Evolutionary conservation across 2,113 vertebrate genomes (phyloP), one percentile per base, ranked within the genome.

Genomic region (Rhynchopsitta pachyrhyncha): DNA sequence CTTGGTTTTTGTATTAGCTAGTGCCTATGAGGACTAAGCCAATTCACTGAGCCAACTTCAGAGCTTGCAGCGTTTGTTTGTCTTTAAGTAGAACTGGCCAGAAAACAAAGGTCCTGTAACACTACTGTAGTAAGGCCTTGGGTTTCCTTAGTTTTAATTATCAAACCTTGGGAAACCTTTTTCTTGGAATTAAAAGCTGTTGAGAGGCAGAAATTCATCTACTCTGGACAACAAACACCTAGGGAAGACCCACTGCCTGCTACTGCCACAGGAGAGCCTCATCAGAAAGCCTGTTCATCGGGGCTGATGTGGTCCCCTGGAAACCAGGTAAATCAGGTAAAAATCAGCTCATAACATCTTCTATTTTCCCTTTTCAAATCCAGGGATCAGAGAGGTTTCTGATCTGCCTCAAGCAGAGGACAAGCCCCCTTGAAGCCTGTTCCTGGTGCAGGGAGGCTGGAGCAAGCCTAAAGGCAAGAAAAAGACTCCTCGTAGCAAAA

Each of bases 81-180:
- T 91, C 95, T 97, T 95, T 79, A 87, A 92, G 91, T 64, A 93
- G 84, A 76, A 63, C 59, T 96, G 94, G 92, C 95, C 63, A 77
- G 87, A 69, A 96, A 82, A 76, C 90, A 88, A 85, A 91, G 88
- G 88, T 86, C 27, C 49, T 42, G 44, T 73, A 84, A 88, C 77
- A 88, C 82, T 90, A 95, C 89, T 77, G 69, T 66, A 90, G 76
- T 17, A 75, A 82, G 67, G 70, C 33, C 59, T 87, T 75, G 83
- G 27, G 66, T 92, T 89, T 88, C 78, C 88, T 87, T 89, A 93
- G 89, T 78, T 95, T 95, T 76, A 84, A 73, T 87, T 96, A 35
- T 0, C 5, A 90, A 90, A 91, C 20, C 44, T 79, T 78, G 60
- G 74, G 57, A 80, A 84, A 57, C 15, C 6, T 70, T 46, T 78